A percentile compares a stretch with the other conserved stretches of the same genome.
These are phyloP conservation scores for Basileuterus tristriatus DNA, from an alignment of 2,797 vertebrate genomes.

Conservation along the genomic window DNA sequence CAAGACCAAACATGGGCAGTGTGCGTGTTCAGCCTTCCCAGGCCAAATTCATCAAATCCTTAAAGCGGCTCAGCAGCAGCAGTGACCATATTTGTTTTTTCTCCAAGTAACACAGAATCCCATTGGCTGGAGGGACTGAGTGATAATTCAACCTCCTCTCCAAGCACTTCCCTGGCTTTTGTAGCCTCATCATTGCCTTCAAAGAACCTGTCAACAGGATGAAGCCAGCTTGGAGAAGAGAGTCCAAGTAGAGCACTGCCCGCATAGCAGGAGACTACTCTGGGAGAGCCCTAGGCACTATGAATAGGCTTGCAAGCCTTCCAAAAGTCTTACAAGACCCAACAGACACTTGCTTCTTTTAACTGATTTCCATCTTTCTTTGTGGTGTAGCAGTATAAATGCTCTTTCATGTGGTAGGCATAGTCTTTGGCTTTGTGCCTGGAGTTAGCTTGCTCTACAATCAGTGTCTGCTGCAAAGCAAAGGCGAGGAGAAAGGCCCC, in stretches of 20 bases:
- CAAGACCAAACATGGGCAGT: background rate
- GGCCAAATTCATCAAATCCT: background rate
- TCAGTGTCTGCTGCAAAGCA: background rate
- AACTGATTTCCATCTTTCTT: slow-evolving; percentile 61
- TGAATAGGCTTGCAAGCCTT: slow-evolving; percentile 50
- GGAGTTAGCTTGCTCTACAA: slow-evolving; percentile 13
- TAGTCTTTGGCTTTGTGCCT: slow-evolving; percentile 51
- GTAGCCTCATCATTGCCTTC: slow-evolving; percentile 16
- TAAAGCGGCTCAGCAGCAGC: background rate
- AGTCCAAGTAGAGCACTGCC: background rate
- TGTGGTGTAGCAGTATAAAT: slow-evolving; percentile 49
- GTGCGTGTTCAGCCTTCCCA: background rate
- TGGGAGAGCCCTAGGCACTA: slow-evolving; percentile 13
- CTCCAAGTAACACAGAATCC: background rate
- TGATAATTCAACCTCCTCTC: background rate
- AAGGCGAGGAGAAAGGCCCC: background rate
- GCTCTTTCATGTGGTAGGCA: slow-evolving; percentile 63
- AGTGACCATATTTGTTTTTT: background rate
- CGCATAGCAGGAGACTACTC: background rate
- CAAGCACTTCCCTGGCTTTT: background rate
- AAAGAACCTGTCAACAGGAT: slow-evolving; percentile 42
- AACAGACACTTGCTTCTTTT: slow-evolving; percentile 62
- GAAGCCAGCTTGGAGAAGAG: slow-evolving; percentile 19
- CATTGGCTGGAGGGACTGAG: background rate
- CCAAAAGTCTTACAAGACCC: slow-evolving; percentile 60